A percentile compares a stretch with the other conserved stretches of the same genome.
phyloP scores from a whole-genome alignment of 2,888 invertebrate genomes.

The Leptopilina myrica region DNA sequence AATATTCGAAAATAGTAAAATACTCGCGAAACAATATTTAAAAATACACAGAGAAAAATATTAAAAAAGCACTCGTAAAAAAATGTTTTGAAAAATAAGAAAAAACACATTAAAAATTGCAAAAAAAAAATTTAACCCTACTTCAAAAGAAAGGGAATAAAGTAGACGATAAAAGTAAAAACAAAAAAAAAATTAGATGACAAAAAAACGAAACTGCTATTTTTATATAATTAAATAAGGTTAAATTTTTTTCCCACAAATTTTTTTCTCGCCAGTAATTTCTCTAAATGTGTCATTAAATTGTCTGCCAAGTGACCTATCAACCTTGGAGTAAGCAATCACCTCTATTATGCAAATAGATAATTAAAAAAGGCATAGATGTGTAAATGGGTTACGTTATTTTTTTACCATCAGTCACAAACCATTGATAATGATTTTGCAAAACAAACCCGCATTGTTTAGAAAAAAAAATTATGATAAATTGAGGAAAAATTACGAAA shows the following conservation, averaged over 20 bases:
- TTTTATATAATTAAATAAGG: not conserved
- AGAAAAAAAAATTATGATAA: not conserved
- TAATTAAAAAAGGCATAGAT: not conserved
- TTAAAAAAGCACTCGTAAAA: no score
- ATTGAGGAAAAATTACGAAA: not conserved
- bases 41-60: no score
- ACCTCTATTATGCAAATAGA: constrained; percentile 9
- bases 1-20: no score
- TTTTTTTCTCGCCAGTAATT: not conserved
- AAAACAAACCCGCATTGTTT: constrained; percentile 13
- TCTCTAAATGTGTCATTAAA: constrained; percentile 26
- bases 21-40: no score
- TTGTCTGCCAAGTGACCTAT: constrained; percentile 11
- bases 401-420: constrained; percentile 7
- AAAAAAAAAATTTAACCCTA: no score
- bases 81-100: no score
- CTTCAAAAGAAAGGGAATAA: no score
- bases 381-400: constrained; percentile 22
- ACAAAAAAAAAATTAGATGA: not conserved
- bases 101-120: no score
- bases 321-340: constrained; percentile 15
- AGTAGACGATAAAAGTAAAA: no score
- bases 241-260: not conserved
- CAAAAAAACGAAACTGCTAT: not conserved
- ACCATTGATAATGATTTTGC: not conserved